Base-by-base conservation (phyloP, 2,888 invertebrate genomes). In the Emesis castigata region DNA sequence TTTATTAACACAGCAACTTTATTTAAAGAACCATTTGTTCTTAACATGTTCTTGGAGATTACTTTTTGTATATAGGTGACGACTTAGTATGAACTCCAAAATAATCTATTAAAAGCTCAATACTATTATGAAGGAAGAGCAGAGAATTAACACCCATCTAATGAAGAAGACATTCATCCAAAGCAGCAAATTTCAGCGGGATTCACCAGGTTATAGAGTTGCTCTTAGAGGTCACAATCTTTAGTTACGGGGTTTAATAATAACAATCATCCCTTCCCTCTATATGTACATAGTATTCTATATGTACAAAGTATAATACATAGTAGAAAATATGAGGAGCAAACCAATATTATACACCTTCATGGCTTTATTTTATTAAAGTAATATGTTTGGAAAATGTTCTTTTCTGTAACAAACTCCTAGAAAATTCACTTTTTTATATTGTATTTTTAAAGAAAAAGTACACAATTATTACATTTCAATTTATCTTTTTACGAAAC, bases 371-470 rank as follows among this genome's bases (percentile, higher is more conserved):
- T 34, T 34, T 34, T 34, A 34, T 34, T 0, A 18, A 53, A 53
- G 53, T 53, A 31, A 34, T 20, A 56, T 11, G 20, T 56, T 56
- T 14, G n/a, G 48, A 20, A 11, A 20, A 11, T 22, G 56, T 56
- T 20, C 20, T 56, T 56, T 56, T 56, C 56, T 56, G 56, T 22
- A 56, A 56, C 56, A 56, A 56, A 56, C 56, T 56, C 20, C 56
- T 18, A 56, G 20, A 18, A 56, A 56, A 56, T 56, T 56, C 18
- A 20, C 56, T 20, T 56, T 11, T 56, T 56, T 20, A 56, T 8
- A 56, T 56, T 56, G 20, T 18, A 48, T 18, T 20, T 9, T 20
- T 56, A 56, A 56, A 20, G 7, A 56, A 11, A 9, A 56, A 56
- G 56, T 56, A 56, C 56, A 56, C 56, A 56, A 20, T 56, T 11